phyloP scores from a whole-genome alignment of 2,888 invertebrate genomes.

The Zootermopsis nevadensis region DNA sequence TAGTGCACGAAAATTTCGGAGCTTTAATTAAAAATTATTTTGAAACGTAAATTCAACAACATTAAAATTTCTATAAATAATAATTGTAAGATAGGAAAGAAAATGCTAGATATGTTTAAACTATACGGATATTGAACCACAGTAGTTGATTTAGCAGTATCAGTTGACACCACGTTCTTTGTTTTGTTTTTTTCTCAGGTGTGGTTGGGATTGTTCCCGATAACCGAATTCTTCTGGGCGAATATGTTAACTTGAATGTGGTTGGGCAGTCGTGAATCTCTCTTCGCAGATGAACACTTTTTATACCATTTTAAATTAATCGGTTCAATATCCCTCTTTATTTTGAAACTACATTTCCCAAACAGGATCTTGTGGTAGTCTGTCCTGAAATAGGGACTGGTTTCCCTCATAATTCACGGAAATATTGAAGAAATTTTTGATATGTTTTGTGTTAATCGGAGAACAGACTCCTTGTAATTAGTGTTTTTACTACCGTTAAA shows the following conservation, averaged over 20 bases:
- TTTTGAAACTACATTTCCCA: conserved; percentile 1
- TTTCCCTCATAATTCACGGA: too few species aligned
- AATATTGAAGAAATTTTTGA: too few species aligned
- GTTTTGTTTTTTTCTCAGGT: conserved; percentile 66
- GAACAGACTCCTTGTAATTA: too few species aligned
- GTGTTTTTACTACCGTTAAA: too few species aligned
- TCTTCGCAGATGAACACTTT: neutral
- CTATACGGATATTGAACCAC: neutral
- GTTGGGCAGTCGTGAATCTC: conserved; percentile 65
- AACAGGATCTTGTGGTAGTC: too few species aligned
- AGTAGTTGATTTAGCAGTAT: neutral
- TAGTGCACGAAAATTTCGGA: too few species aligned
- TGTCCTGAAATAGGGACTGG: too few species aligned
- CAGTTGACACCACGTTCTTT: conserved; percentile 12
- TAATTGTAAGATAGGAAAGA: conserved; percentile 10
- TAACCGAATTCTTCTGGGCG: conserved; percentile 73
- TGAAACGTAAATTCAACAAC: too few species aligned
- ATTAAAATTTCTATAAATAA: neutral
- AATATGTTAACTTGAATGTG: conserved; percentile 67
- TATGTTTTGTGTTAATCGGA: too few species aligned
- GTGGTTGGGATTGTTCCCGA: conserved; percentile 74
- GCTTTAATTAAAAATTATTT: too few species aligned
- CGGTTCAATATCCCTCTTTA: conserved; percentile 25
- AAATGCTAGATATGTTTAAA: neutral
- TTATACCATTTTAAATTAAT: neutral